These are phyloP conservation scores for Ctenopoma kingsleyae DNA, from an alignment of 2,797 vertebrate species.

Conservation along the genomic window DNA sequence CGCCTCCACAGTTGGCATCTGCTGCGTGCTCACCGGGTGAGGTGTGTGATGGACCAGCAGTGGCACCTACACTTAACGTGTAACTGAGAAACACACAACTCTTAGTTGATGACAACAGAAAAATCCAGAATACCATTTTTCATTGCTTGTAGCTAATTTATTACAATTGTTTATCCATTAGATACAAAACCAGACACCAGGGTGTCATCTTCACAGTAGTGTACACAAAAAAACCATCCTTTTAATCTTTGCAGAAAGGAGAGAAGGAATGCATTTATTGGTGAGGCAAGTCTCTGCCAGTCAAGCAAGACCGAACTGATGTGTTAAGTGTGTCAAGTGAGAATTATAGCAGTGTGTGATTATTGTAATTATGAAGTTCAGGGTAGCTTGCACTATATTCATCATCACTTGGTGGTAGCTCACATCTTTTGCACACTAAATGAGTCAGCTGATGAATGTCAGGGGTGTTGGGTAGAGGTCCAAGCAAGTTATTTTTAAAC, in stretches of 20 bases:
- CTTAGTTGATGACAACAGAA: too few relatives aligned
- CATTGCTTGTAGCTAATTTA: too few relatives aligned
- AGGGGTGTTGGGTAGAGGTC: conserved; percentile 11
- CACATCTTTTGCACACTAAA: conserved; percentile 47
- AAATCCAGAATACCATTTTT: too few relatives aligned
- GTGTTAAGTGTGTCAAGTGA: conserved; percentile 68
- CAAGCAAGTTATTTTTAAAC: conserved; percentile 8
- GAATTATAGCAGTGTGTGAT: conserved; percentile 76
- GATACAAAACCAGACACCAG: conserved; percentile 53
- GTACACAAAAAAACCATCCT: conserved; percentile 45
- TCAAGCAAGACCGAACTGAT: conserved; percentile 51
- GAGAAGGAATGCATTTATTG: conserved; percentile 79
- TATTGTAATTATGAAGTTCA: conserved; percentile 75
- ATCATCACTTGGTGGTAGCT: conserved; percentile 62
- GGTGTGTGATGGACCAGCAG: too few relatives aligned
- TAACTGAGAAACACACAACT: too few relatives aligned
- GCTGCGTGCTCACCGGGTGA: too few relatives aligned
- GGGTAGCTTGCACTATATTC: conserved; percentile 55
- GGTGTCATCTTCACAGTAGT: conserved; percentile 43
- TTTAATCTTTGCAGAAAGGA: conserved; percentile 64
- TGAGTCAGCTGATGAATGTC: conserved; percentile 56
- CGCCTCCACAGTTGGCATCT: too few relatives aligned
- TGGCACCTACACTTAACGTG: too few relatives aligned
- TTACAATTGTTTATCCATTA: too few relatives aligned
- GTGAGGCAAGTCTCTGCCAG: conserved; percentile 75